Evolutionary conservation across 2,888 invertebrate species (phyloP).

Genomic region (Gastracanthus pulcherrimus): DNA sequence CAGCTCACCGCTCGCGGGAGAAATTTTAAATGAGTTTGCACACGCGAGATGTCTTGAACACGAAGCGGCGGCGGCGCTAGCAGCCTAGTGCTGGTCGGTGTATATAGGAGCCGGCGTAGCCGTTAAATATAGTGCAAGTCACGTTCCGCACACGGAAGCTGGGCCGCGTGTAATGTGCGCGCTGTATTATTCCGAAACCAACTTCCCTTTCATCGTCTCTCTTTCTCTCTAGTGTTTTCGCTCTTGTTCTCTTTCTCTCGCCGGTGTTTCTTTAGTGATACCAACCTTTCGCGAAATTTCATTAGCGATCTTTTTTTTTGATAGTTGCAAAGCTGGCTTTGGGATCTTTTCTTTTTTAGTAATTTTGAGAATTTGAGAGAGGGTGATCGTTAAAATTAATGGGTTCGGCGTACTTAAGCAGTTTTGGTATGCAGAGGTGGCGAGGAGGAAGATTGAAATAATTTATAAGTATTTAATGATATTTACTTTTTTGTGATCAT

Average conservation of each 20-base stretch:
- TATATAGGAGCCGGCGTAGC: conserved; percentile 1
- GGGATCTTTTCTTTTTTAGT: neutral
- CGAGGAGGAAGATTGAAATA: neutral
- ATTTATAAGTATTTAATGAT: neutral
- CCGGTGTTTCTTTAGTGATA: conserved; percentile 28
- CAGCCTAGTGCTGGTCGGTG: too few relatives aligned
- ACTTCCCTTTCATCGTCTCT: conserved; percentile 45
- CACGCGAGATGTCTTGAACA: conserved; percentile 53
- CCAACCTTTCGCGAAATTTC: conserved; percentile 34
- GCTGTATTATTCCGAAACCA: conserved; percentile 56
- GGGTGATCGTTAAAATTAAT: neutral
- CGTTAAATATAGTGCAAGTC: conserved; percentile 53
- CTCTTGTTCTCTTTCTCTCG: too few relatives aligned
- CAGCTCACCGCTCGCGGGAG: neutral
- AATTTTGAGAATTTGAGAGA: neutral
- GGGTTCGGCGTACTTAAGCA: neutral
- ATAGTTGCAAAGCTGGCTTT: neutral
- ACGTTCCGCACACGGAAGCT: conserved; percentile 56
- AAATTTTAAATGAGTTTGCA: conserved; percentile 57
- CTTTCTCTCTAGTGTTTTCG: too few relatives aligned
- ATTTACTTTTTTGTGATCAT: too few relatives aligned
- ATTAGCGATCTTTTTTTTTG: neutral
- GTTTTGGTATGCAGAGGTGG: neutral
- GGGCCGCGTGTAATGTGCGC: conserved; percentile 40
- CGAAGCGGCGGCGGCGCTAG: too few relatives aligned